These are phyloP conservation scores for Ophiothrix spiculata DNA, from an alignment of 35 echinoderm and acorn worm genomes.

Conservation along the genomic window DNA sequence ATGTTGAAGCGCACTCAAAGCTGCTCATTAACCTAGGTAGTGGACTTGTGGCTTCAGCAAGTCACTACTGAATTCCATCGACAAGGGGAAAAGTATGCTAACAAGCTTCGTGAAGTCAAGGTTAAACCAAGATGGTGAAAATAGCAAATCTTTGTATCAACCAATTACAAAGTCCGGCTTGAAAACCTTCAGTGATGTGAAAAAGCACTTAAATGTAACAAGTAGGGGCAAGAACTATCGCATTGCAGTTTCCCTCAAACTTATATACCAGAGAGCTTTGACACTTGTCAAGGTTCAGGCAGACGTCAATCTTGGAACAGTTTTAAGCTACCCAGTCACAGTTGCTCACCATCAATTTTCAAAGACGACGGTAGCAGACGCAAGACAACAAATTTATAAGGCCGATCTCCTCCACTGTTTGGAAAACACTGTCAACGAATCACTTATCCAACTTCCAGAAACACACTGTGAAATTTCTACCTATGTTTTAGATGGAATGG, in stretches of 20 bases:
- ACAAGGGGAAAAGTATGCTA: neutral
- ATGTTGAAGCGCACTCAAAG: neutral
- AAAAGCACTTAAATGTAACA: neutral
- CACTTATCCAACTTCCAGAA: neutral
- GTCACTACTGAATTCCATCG: neutral
- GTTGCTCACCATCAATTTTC: conserved; percentile 18
- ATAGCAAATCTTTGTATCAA: too few relatives aligned
- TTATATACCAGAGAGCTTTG: conserved; percentile 7
- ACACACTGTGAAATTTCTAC: neutral
- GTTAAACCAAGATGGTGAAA: neutral
- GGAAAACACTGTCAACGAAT: conserved; percentile 18
- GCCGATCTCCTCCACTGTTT: conserved; percentile 26
- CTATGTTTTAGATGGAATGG: neutral
- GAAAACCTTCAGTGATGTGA: conserved; percentile 17
- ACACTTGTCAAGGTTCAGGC: neutral
- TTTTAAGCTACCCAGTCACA: conserved; percentile 28
- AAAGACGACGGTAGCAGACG: conserved; percentile 30
- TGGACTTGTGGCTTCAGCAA: neutral
- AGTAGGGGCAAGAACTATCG: neutral
- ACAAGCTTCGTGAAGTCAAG: neutral
- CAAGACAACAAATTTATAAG: conserved; percentile 22
- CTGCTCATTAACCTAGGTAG: neutral
- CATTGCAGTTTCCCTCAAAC: neutral
- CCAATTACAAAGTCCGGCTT: conserved; percentile 8
- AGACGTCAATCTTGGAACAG: conserved; percentile 13